Evolutionary conservation across 1,140 invertebrate species (phyloP).

Genomic region (Scaptomyza montana): DNA sequence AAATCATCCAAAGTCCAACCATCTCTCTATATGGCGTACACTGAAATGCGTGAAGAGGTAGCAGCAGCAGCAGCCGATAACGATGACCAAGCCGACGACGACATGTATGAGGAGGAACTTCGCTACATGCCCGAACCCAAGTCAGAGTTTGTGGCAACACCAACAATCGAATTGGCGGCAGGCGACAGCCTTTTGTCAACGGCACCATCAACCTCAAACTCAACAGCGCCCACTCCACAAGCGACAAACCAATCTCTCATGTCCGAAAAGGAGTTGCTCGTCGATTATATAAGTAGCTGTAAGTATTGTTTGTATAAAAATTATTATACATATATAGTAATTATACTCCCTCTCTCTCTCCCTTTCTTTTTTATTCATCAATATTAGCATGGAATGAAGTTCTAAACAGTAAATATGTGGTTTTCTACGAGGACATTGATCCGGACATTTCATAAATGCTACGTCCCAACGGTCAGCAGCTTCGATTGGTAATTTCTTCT

Average conservation of each 20-base stretch:
- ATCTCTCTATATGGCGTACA: neutral
- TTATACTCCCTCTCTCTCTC: neutral
- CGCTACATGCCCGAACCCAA: conserved; percentile 65
- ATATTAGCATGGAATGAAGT: conserved; percentile 84
- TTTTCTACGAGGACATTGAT: conserved; percentile 64
- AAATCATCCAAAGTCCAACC: conserved; percentile 30
- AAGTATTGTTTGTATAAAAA: conserved; percentile 22
- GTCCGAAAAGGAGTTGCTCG: conserved; percentile 54
- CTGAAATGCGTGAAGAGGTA: no score
- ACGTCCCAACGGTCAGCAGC: neutral
- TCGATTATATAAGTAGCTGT: conserved; percentile 72
- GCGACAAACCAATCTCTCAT: conserved; percentile 6
- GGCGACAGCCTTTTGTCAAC: no score
- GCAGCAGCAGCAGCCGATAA: conserved; percentile 15
- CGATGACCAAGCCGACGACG: neutral
- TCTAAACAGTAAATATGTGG: conserved; percentile 73
- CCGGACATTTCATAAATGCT: neutral
- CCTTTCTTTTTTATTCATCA: neutral
- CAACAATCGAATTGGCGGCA: neutral
- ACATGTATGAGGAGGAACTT: conserved; percentile 48
- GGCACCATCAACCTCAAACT: neutral
- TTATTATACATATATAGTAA: neutral
- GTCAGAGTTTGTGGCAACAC: conserved; percentile 7
- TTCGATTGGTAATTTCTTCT: neutral
- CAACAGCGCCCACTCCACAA: conserved; percentile 4